Evolutionary conservation across 2,888 invertebrate species (phyloP).

Genomic region (Agrotis ipsilon): DNA sequence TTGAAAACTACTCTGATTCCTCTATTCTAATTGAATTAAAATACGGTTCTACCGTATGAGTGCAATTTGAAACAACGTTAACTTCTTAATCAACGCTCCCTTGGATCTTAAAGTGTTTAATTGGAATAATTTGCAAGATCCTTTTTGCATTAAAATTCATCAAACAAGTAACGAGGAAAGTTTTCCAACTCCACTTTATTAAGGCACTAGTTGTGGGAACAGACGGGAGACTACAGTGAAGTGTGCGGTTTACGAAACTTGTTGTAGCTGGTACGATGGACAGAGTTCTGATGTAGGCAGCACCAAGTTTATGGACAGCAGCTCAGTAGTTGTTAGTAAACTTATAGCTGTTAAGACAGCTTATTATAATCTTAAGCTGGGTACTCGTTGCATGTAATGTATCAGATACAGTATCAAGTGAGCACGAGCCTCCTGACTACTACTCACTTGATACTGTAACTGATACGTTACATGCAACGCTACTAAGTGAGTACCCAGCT

Average conservation of each 20-base stretch:
- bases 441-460: too few species aligned
- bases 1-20: slow-evolving; percentile 8
- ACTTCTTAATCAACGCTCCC: slow-evolving; percentile 42
- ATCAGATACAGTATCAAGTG: too few species aligned
- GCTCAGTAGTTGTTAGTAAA: slow-evolving; percentile 11
- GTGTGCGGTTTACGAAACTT: slow-evolving; percentile 1
- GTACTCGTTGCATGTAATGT: too few species aligned
- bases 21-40: slow-evolving; percentile 21
- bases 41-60: slow-evolving; percentile 25
- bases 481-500: too few species aligned
- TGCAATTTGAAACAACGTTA: slow-evolving; percentile 28
- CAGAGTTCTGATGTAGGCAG: slow-evolving; percentile 28
- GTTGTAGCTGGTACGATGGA: slow-evolving; percentile 6
- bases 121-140: slow-evolving; percentile 61
- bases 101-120: slow-evolving; percentile 54
- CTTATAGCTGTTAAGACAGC: not conserved
- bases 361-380: not conserved
- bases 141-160: slow-evolving; percentile 71
- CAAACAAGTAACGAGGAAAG: slow-evolving; percentile 67
- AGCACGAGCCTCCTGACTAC: too few species aligned
- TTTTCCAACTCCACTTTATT: slow-evolving; percentile 53
- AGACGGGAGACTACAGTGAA: not conserved
- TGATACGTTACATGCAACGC: too few species aligned
- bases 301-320: slow-evolving; percentile 18
- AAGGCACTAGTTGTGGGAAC: slow-evolving; percentile 36